phyloP scores from a whole-genome alignment of 2,888 invertebrate genomes.

The Ashinkailepas kermadecensis region DNA sequence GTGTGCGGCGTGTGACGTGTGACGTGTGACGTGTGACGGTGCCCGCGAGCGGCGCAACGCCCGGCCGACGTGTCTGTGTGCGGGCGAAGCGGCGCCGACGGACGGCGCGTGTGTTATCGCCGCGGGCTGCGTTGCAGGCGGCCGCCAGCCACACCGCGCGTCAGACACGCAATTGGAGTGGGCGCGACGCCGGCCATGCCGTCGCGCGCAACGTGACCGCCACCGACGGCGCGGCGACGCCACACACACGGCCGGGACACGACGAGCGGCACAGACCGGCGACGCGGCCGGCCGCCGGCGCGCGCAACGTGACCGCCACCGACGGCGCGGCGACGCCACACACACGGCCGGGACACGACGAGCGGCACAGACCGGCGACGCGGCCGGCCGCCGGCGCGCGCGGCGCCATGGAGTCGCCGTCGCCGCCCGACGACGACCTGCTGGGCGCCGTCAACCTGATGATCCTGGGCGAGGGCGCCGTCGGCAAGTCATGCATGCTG shows the following conservation, averaged over 20 bases:
- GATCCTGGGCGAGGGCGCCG: slow-evolving; percentile 22
- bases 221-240: background rate
- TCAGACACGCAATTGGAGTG: background rate
- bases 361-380: background rate
- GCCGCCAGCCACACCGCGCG: too few relatives aligned
- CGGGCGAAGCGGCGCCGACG: too few relatives aligned
- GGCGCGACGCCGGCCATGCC: background rate
- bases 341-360: background rate
- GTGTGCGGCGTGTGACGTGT: background rate
- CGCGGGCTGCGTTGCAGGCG: too few relatives aligned
- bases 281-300: background rate
- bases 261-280: background rate
- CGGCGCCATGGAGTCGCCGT: background rate
- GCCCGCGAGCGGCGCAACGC: background rate
- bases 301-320: background rate
- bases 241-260: background rate
- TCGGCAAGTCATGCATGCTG: slow-evolving; percentile 22
- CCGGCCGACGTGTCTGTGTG: background rate
- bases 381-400: background rate
- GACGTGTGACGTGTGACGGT: background rate
- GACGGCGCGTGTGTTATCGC: too few relatives aligned
- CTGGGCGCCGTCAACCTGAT: slow-evolving; percentile 17
- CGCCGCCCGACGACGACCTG: background rate
- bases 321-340: background rate
- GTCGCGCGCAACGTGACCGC: background rate